These are phyloP conservation scores for Volucella inflata DNA, from an alignment of 2,888 invertebrate genomes.

Conservation along the genomic window DNA sequence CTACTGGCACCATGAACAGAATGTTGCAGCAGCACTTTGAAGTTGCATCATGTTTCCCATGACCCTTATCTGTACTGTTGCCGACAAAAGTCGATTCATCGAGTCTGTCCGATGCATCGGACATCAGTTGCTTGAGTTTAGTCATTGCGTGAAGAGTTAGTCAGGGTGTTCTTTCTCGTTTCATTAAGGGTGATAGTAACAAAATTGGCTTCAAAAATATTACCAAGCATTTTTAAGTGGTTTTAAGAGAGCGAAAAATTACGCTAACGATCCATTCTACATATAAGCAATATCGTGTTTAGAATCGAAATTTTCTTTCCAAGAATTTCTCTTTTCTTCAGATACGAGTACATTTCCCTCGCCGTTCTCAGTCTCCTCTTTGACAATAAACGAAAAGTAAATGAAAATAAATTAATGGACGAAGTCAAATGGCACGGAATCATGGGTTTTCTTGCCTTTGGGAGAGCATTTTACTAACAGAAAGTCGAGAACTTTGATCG, in stretches of 20 bases:
- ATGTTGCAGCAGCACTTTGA: slow-evolving; percentile 73
- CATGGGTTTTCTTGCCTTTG: slow-evolving; percentile 58
- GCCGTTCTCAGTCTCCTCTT: slow-evolving; percentile 38
- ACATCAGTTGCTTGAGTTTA: slow-evolving; percentile 66
- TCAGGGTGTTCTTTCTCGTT: slow-evolving; percentile 9
- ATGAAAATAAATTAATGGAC: slow-evolving; percentile 61
- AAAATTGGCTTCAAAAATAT: background rate
- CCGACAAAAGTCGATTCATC: slow-evolving; percentile 40
- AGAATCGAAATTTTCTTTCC: slow-evolving; percentile 32
- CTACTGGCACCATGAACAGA: slow-evolving; percentile 26
- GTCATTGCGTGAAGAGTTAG: slow-evolving; percentile 58
- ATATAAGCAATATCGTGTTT: slow-evolving; percentile 3
- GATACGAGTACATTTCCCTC: slow-evolving; percentile 33
- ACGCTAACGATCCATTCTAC: background rate
- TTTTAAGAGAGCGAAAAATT: slow-evolving; percentile 17
- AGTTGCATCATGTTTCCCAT: slow-evolving; percentile 69
- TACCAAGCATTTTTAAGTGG: background rate
- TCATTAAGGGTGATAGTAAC: background rate
- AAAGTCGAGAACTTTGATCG: slow-evolving; percentile 72
- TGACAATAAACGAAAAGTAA: slow-evolving; percentile 46
- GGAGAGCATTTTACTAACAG: slow-evolving; percentile 65
- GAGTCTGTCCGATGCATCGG: slow-evolving; percentile 46
- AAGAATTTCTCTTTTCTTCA: slow-evolving; percentile 66
- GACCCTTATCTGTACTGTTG: slow-evolving; percentile 49
- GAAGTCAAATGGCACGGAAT: slow-evolving; percentile 70